phyloP scores from a whole-genome alignment of 2,888 invertebrate genomes.

The Dione juno region DNA sequence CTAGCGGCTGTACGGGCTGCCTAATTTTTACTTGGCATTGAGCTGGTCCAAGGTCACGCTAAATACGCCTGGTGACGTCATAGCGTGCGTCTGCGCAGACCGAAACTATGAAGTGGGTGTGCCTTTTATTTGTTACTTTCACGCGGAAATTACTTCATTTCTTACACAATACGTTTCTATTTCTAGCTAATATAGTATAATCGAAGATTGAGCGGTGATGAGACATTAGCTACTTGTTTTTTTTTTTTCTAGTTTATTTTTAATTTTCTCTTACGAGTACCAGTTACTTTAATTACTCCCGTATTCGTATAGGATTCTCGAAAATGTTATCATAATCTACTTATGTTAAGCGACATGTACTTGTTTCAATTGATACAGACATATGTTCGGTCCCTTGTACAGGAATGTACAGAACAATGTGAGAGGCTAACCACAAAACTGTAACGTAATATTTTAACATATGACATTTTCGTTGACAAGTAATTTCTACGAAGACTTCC shows the following conservation, averaged over 20 bases:
- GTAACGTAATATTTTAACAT: conserved; percentile 52
- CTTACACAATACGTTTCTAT: conserved; percentile 27
- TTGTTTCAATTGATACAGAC: conserved; percentile 10
- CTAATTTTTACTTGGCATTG: conserved; percentile 78
- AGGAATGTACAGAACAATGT: conserved; percentile 51
- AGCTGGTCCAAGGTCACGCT: conserved; percentile 71
- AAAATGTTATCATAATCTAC: neutral
- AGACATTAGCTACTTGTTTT: neutral
- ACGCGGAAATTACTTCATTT: conserved; percentile 35
- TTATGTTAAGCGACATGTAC: conserved; percentile 12
- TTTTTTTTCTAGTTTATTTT: neutral
- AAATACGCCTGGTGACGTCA: conserved; percentile 74
- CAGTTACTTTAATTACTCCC: neutral
- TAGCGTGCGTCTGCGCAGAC: conserved; percentile 50
- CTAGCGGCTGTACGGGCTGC: conserved; percentile 43
- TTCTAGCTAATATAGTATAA: neutral
- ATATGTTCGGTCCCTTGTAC: conserved; percentile 22
- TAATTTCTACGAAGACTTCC: conserved; percentile 24
- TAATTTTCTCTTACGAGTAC: neutral
- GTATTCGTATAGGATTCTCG: neutral
- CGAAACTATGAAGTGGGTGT: conserved; percentile 53
- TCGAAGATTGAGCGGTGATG: neutral
- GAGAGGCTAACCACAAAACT: conserved; percentile 48
- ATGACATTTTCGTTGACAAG: conserved; percentile 57
- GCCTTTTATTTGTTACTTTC: conserved; percentile 53